Conservation (phyloP, 2,888 invertebrate genomes). For the Drosophila barbarae region DNA sequence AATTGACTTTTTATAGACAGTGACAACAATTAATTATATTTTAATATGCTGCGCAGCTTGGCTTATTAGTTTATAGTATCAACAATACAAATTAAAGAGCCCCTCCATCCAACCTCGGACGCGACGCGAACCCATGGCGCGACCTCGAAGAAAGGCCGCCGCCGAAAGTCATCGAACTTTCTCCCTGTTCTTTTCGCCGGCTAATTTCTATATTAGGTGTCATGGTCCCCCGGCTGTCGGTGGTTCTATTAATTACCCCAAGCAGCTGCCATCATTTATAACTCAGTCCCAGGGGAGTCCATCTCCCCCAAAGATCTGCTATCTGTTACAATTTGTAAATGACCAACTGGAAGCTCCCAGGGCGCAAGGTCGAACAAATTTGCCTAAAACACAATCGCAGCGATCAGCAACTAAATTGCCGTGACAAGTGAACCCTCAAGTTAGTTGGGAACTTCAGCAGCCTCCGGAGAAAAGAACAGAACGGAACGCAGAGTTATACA, state of each 20-base stretch:
- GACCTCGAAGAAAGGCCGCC: slow-evolving; percentile 59
- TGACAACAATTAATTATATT: slow-evolving; percentile 74
- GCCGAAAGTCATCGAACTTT: slow-evolving; percentile 71
- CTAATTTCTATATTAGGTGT: slow-evolving; percentile 69
- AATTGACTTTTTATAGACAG: slow-evolving; percentile 70
- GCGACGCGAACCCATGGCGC: slow-evolving; percentile 18
- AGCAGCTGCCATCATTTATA: slow-evolving; percentile 38
- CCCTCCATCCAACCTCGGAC: slow-evolving; percentile 15
- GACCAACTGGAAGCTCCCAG: slow-evolving; percentile 19
- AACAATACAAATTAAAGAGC: slow-evolving; percentile 63
- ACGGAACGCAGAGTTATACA: slow-evolving; percentile 15
- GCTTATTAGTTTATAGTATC: slow-evolving; percentile 72
- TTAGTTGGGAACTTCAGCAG: slow-evolving; percentile 45
- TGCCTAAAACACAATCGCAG: slow-evolving; percentile 23
- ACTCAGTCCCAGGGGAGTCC: slow-evolving; percentile 15
- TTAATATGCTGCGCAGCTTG: slow-evolving; percentile 61
- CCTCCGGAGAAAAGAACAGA: slow-evolving; percentile 24
- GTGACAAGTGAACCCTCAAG: slow-evolving; percentile 25
- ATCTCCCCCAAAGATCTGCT: slow-evolving; percentile 15
- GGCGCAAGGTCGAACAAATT: slow-evolving; percentile 38
- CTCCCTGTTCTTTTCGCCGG: slow-evolving; percentile 54
- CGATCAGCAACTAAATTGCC: slow-evolving; percentile 25
- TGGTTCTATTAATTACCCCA: slow-evolving; percentile 39
- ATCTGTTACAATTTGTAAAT: slow-evolving; percentile 38
- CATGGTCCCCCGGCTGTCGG: slow-evolving; percentile 45